phyloP scores from a whole-genome alignment of 2,113 vertebrate genomes.

The Syrmaticus mikado region DNA sequence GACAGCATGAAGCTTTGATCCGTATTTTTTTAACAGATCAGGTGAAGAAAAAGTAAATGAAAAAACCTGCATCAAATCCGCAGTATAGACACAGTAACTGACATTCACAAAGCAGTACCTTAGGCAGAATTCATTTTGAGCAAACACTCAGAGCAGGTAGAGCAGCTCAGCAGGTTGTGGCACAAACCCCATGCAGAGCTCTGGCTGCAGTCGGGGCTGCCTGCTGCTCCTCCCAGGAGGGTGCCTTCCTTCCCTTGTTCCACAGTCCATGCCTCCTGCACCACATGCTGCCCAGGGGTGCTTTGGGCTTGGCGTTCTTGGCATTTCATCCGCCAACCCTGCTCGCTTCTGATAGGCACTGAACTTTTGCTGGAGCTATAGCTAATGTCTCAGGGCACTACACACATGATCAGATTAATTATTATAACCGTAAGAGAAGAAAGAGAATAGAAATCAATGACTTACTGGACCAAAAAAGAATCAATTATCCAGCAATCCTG shows the following conservation, averaged over 20 bases:
- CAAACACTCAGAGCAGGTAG: not conserved
- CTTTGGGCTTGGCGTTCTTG: not conserved
- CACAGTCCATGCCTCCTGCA: not conserved
- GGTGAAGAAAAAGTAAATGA: not conserved
- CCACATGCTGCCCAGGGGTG: fast-evolving
- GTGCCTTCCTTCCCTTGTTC: not conserved
- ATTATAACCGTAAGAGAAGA: not conserved
- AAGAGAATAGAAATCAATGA: slow-evolving; percentile 52
- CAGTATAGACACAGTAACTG: not conserved
- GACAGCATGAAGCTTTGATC: not conserved
- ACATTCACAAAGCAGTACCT: not conserved
- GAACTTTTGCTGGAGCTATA: not conserved
- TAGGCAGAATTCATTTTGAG: not conserved
- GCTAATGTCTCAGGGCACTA: not conserved
- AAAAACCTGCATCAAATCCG: not conserved
- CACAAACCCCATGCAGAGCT: not conserved
- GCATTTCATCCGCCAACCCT: not conserved
- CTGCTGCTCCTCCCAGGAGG: fast-evolving
- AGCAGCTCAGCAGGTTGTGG: not conserved
- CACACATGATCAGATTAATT: not conserved
- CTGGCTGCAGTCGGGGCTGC: fast-evolving
- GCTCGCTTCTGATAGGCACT: not conserved
- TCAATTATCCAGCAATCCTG: slow-evolving; percentile 61
- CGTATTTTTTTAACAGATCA: not conserved
- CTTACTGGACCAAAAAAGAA: slow-evolving; percentile 60